Base-by-base conservation (phyloP, 2,888 invertebrate genomes). In the Agonopterix subpropinquella region DNA sequence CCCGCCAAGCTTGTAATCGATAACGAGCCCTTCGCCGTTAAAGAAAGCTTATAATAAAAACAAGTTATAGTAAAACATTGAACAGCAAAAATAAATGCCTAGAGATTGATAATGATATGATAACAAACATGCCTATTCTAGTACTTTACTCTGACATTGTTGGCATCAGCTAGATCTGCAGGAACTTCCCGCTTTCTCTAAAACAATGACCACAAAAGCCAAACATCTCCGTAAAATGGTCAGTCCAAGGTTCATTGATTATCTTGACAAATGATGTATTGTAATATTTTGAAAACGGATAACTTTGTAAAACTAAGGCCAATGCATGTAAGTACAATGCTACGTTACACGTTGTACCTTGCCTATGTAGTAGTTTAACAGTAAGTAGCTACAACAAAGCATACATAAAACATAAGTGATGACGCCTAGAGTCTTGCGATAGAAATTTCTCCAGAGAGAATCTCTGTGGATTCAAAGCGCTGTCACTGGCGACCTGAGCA, bases 391-490 rank as follows among this genome's bases (percentile, higher is more conserved):
- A 42, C 41, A 59, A 67, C 69, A 68, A 70, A 65, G 59, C 66
- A 79, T 80, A 76, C 73, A 80, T 82, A 78, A 78, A 78, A 80
- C 77, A 83, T 80, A 66, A 68, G 67, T 62, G 52, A 55, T 53
- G 55, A 55, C 56, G 54, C 59, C 60, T 67, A 62, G 60, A 59
- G 59, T 59, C 63, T 66, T 28, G 28, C 28, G 28, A 61, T 63
- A 61, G 67, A 67, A 80, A 80, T 86, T 86, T 86, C 86, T 77
- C 83, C 71, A 48, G 58, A 65, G 74, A 80, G 74, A 80, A 79
- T 80, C 76, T 79, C 65, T 66, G 52, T 61, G 60, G 62, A 59
- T 65, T 28, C 28, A 28, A 28, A n/a, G 58, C 61, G 69, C 67
- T 72, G 66, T 71, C 63, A 59, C 69, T 61, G 54, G 55, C 58